These are phyloP conservation scores for Mythimna impura DNA, from an alignment of 2,888 invertebrate species.

Conservation along the genomic window DNA sequence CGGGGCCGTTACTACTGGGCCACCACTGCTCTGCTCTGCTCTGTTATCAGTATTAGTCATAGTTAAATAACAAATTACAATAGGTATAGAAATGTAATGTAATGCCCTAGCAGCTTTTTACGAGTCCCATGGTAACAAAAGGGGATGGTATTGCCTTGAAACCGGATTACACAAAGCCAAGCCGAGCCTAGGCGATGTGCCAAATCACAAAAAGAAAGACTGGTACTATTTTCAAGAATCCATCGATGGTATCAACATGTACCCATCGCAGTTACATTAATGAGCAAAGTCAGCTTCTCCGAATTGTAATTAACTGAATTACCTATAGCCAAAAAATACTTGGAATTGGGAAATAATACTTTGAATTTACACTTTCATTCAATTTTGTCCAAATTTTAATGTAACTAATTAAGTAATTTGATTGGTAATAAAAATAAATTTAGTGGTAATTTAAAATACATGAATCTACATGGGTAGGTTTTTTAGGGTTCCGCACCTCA, in stretches of 20 bases:
- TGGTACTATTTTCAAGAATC: slow-evolving; percentile 4
- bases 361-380: not conserved
- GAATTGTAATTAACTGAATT: slow-evolving; percentile 14
- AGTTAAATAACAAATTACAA: no score
- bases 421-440: not conserved
- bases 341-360: not conserved
- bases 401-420: no score
- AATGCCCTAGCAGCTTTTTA: not conserved
- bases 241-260: slow-evolving; percentile 10
- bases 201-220: slow-evolving; percentile 6
- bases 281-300: not conserved
- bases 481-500: no score
- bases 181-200: not conserved
- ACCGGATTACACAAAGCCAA: not conserved
- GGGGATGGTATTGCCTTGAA: not conserved
- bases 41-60: no score
- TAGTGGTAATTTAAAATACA: no score
- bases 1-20: no score
- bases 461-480: not conserved
- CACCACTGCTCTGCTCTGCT: no score
- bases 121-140: not conserved
- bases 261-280: not conserved
- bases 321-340: not conserved
- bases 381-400: no score
- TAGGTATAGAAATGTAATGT: no score